A percentile compares a stretch with the other conserved stretches of the same genome.
Evolutionary conservation across 2,888 invertebrate species (phyloP).

Genomic region (Mythimna albipuncta): DNA sequence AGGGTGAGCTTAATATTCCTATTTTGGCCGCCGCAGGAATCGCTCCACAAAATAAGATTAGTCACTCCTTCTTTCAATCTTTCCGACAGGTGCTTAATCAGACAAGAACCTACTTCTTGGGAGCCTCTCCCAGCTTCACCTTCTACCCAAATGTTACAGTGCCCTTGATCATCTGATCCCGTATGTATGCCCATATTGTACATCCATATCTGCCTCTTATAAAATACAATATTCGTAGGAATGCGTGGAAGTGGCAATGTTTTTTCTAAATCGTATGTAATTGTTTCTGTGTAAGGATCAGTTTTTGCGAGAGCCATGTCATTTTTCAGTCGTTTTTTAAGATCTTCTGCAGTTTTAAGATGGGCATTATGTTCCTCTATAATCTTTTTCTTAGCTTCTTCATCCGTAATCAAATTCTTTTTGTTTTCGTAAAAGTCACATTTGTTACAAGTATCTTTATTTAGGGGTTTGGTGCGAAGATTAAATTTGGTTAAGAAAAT

Average conservation of each 20-base stretch:
- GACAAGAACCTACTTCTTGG: too few relatives aligned
- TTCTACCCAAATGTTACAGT: too few relatives aligned
- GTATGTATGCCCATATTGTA: slow-evolving; percentile 28
- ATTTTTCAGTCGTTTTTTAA: slow-evolving; percentile 35
- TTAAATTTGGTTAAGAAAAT: slow-evolving; percentile 32
- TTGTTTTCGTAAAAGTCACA: too few relatives aligned
- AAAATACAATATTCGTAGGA: slow-evolving; percentile 47
- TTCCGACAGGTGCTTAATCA: too few relatives aligned
- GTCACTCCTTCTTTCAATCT: too few relatives aligned
- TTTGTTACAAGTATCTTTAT: slow-evolving; percentile 41
- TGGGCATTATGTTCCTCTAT: slow-evolving; percentile 1
- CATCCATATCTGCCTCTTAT: slow-evolving; percentile 42
- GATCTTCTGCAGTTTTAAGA: slow-evolving; percentile 28
- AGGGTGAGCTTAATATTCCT: too few relatives aligned
- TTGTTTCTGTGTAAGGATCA: slow-evolving; percentile 11
- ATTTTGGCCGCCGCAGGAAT: too few relatives aligned
- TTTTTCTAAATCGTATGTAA: slow-evolving; percentile 42
- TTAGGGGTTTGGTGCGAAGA: slow-evolving; percentile 41
- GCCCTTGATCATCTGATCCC: too few relatives aligned
- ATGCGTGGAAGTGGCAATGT: slow-evolving; percentile 41
- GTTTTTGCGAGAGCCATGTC: slow-evolving; percentile 33
- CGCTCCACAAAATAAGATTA: too few relatives aligned
- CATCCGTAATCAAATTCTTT: slow-evolving; percentile 20
- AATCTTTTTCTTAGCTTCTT: slow-evolving; percentile 14
- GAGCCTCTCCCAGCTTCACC: too few relatives aligned